phyloP scores from a whole-genome alignment of 2,888 invertebrate species.

The Belgica antarctica region DNA sequence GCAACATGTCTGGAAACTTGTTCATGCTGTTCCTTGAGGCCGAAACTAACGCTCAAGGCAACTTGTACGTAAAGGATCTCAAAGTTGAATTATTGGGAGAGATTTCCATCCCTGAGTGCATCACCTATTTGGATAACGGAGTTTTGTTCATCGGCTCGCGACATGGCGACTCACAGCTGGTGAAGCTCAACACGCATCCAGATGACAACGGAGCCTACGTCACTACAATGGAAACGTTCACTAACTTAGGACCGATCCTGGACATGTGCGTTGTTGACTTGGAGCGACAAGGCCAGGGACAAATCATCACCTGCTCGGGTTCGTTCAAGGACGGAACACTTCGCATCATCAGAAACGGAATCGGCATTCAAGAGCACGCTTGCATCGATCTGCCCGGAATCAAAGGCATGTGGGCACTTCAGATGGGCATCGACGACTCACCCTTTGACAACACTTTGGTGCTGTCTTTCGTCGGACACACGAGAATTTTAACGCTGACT shows the following conservation, averaged over 20 bases:
- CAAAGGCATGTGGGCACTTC: slow-evolving; percentile 97
- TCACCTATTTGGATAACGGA: slow-evolving; percentile 97
- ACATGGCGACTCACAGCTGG: slow-evolving; percentile 93
- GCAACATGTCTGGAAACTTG: slow-evolving; percentile 91
- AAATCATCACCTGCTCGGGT: slow-evolving; percentile 96
- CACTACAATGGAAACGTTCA: slow-evolving; percentile 92
- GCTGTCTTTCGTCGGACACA: slow-evolving; percentile 95
- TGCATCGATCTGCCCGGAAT: slow-evolving; percentile 95
- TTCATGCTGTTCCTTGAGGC: slow-evolving; percentile 93
- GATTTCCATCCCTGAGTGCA: slow-evolving; percentile 92
- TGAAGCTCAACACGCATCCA: slow-evolving; percentile 78
- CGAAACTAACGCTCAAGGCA: slow-evolving; percentile 74
- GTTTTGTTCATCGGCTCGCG: slow-evolving; percentile 95
- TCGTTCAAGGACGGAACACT: slow-evolving; percentile 97
- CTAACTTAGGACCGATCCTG: slow-evolving; percentile 94
- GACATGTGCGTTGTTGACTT: slow-evolving; percentile 98
- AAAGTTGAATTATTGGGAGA: slow-evolving; percentile 89
- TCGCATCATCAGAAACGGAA: slow-evolving; percentile 94
- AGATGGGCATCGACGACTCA: slow-evolving; percentile 63
- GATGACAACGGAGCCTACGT: slow-evolving; percentile 89
- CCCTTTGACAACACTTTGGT: slow-evolving; percentile 84
- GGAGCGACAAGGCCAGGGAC: slow-evolving; percentile 95
- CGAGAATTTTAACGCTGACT: slow-evolving; percentile 80
- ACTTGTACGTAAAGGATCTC: slow-evolving; percentile 78
- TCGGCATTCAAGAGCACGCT: slow-evolving; percentile 97